Evolutionary conservation across 2,113 vertebrate genomes (phyloP).

Genomic region (Onychorhynchus coronatus): DNA sequence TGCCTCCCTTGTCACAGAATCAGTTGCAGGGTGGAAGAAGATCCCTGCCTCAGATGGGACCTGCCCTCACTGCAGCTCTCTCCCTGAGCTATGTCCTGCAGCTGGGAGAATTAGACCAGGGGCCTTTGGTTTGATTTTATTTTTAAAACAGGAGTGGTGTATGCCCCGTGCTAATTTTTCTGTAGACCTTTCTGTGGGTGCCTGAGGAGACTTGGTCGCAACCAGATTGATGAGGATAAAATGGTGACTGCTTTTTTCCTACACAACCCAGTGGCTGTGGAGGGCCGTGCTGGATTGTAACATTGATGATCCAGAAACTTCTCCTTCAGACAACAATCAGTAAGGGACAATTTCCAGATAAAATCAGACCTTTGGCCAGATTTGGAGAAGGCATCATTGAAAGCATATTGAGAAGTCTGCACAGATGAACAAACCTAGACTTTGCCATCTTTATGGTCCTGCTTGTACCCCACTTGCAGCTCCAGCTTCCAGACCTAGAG

Average conservation of each 20-base stretch:
- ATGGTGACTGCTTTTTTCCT: not conserved
- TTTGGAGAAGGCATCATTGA: not conserved
- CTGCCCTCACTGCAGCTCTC: not conserved
- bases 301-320: not conserved
- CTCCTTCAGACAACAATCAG: not conserved
- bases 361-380: not conserved
- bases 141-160: not conserved
- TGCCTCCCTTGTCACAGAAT: not conserved
- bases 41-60: not conserved
- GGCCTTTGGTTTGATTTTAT: not conserved
- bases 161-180: not conserved
- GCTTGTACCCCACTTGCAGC: not conserved
- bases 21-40: not conserved
- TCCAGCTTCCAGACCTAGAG: not conserved
- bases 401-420: not conserved
- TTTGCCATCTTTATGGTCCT: not conserved
- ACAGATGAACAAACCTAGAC: not conserved
- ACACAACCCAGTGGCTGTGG: not conserved
- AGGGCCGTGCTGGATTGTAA: not conserved
- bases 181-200: not conserved
- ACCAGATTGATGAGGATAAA: not conserved
- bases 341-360: not conserved
- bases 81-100: not conserved
- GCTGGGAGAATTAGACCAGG: not conserved
- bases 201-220: not conserved